Evolutionary conservation across 1,140 invertebrate genomes (phyloP), one percentile per base, ranked within the genome.

Genomic region (Neodiprion virginianus): DNA sequence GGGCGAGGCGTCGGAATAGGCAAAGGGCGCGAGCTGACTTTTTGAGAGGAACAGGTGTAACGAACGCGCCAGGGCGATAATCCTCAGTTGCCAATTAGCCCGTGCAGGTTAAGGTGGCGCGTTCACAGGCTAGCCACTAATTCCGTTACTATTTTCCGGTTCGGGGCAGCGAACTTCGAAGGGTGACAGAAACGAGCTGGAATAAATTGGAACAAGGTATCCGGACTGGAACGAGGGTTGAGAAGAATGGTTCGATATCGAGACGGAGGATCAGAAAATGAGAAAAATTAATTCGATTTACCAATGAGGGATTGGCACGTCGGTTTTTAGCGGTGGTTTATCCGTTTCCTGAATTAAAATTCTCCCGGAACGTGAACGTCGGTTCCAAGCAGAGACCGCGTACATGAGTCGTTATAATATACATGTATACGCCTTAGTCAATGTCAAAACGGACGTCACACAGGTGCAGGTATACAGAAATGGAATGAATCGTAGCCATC

Each of bases 341-440:
- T 4, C 1, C 28, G 28, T 40, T 40, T 40, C 28, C 28, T 40
- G 28, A 40, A 40, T 40, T 40, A 40, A 40, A 40, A 40, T 40
- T 40, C 28, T 40, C 28, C 28, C 28, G 28, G 28, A 40, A 74
- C 75, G 79, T 75, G 73, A 72, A 71, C 76, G 75, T 78, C 79
- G 77, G 77, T 77, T 78, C 76, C 75, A 74, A 75, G 73, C 76
- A 67, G 74, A 65, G 47, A 65, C 48, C 50, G 67, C 53, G 9
- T 23, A 74, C 61, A 65, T 69, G 75, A 48, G 72, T 53, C 23
- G 12, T 40, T 40, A 40, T 2, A 40, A 40, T 40, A 40, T 40
- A 40, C 28, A 40, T 40, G 28, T 40, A 40, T 40, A 40, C 28
- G 28, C 8, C 53, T 61, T 61, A 5, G 53, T 61, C 53, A 61